Base-by-base conservation (phyloP, 2,888 invertebrate genomes). In the Tenodera sinensis region DNA sequence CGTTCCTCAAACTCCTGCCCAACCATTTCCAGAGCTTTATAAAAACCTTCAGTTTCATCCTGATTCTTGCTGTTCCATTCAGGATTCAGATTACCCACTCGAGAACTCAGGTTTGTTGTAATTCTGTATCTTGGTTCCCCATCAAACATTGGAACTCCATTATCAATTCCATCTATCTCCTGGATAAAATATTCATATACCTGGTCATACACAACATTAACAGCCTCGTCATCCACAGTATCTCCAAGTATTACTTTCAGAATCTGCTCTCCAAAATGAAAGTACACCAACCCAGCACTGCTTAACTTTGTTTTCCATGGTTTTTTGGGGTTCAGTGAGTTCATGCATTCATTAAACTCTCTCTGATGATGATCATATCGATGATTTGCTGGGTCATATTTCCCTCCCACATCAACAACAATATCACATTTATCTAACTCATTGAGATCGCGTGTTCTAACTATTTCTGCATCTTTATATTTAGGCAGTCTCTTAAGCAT, bases 101-200 rank as follows among this genome's bases (percentile, higher is more conserved):
- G 94, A 0, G 95, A 93, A 92, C 97, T 96, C 15, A 99, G 92
- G 93, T 96, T 95, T 0, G 98, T 97, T 1, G 95, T 95, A n/a
- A 98, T 97, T 90, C 95, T 95, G 92, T 93, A 94, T 92, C 90
- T 86, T 0, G 96, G 96, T 92, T 96, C 96, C 2, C 95, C 96
- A 83, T 96, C 95, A 90, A 95, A 95, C 95, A 97, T 97, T 0
- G 96, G 96, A 0, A 99, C 95, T n/a, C 99, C 99, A 94, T 99
- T 99, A 93, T 99, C 99, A 89, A 99, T 97, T 0, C 97, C 99
- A 94, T 99, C 99, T 90, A 99, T 95, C 94, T 99, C 99, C 94
- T 97, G 96, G 25, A 99, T 96, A 89, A 99, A 97, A 89, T 95
- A 95, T 91, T 97, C 96, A 93, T 99, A 99, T 0, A 99, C 94